Evolutionary conservation across 2,113 vertebrate genomes (phyloP), one percentile per base, ranked within the genome.

Genomic region (Caracal caracal): DNA sequence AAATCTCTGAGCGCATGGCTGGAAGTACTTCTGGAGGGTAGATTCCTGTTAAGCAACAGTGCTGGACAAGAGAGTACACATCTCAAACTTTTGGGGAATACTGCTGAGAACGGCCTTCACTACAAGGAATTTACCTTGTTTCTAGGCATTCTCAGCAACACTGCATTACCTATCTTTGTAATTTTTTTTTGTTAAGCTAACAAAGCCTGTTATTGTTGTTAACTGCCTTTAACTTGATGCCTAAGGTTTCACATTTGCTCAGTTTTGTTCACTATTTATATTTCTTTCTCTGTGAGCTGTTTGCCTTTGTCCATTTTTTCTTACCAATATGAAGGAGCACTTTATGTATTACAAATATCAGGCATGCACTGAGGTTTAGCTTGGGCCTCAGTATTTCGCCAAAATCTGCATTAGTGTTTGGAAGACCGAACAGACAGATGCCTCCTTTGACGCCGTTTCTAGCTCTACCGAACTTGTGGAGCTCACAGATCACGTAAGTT

Each of bases 41-140:
- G 47, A 61, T 66, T 84, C 26, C 22, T 88, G 53, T 53, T 53
- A 51, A 40, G 84, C 35, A 65, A 73, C 2, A 35, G 59, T 35
- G 40, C 0, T 49, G 10, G 35, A 59, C 37, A 13, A 73, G 40
- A 81, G 28, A 15, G 5, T 0, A 1, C 2, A n/a, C 12, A 49
- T 40, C 47, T 56, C 30, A 30, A 37, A 33, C 22, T 49, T 86
- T 37, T 15, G 66, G 68, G 56, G 51, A 95, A 78, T 28, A 33
- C 0, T 35, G 28, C 49, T 15, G 16, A 82, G 16, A 82, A 66
- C 5, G 65, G 81, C 24, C 47, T 71, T 93, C 76, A 66, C 10
- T 43, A 40, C 70, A 47, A 86, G 51, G 35, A 63, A 51, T 35
- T 40, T 59, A 47, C 16, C 35, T 5, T 20, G 6, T 90, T 88